A percentile compares a stretch with the other conserved stretches of the same genome.
Conservation (phyloP, 2,888 invertebrate species). For the Venustoraphidia nigricollis region DNA sequence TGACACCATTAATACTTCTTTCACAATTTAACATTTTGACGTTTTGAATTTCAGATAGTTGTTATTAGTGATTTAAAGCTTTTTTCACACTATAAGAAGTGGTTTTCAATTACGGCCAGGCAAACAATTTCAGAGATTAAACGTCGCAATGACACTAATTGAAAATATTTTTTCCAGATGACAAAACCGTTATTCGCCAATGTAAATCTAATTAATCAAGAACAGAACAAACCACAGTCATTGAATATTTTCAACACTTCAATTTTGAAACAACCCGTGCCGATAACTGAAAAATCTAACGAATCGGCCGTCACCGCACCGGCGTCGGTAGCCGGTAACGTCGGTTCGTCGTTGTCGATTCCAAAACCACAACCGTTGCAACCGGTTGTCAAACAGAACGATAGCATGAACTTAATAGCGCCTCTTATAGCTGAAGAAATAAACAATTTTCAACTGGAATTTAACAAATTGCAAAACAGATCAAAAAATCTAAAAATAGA, state of each 20-base stretch:
- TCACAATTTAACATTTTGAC: too few species aligned
- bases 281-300: background rate
- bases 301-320: background rate
- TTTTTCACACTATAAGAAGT: too few species aligned
- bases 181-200: too few species aligned
- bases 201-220: background rate
- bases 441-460: conserved; percentile 45
- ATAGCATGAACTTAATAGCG: conserved; percentile 28
- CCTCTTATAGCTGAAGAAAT: conserved; percentile 49
- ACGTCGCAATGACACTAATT: too few species aligned
- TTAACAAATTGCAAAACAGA: conserved; percentile 41
- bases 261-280: background rate
- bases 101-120: too few species aligned
- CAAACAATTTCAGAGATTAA: too few species aligned
- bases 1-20: too few species aligned
- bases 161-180: too few species aligned
- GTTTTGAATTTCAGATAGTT: too few species aligned
- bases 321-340: conserved; percentile 1
- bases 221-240: conserved; percentile 2
- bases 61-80: too few species aligned
- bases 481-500: conserved; percentile 34
- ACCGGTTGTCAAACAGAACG: conserved; percentile 12
- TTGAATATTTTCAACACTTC: conserved; percentile 4
- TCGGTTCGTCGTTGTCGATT: background rate
- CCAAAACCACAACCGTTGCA: background rate